These are phyloP conservation scores for Hecatera dysodea DNA, from an alignment of 2,888 invertebrate species.

Conservation along the genomic window DNA sequence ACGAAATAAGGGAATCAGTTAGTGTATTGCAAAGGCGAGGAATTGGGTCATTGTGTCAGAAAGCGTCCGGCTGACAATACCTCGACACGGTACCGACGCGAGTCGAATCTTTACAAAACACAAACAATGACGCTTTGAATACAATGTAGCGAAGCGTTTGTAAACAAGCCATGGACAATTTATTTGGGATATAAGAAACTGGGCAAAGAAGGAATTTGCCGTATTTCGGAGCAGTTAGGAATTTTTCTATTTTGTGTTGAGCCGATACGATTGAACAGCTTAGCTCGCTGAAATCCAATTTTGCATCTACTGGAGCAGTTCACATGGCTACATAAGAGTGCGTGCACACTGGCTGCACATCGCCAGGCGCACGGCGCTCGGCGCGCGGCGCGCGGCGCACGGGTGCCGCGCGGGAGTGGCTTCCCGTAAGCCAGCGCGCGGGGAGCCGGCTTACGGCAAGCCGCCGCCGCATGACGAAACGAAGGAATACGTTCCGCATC, in stretches of 20 bases:
- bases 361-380: too few species aligned
- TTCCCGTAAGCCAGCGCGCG: background rate
- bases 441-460: constrained; percentile 25
- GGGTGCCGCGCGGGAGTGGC: background rate
- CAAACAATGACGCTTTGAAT: constrained; percentile 35
- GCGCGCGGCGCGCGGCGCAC: background rate
- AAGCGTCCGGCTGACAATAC: constrained; percentile 27
- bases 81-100: constrained; percentile 17
- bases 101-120: constrained; percentile 33
- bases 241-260: constrained; percentile 7
- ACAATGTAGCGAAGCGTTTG: constrained; percentile 24
- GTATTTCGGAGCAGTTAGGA: background rate
- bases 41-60: constrained; percentile 54
- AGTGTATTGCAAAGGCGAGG: constrained; percentile 11
- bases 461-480: constrained; percentile 7
- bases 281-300: background rate
- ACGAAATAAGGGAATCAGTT: constrained; percentile 20
- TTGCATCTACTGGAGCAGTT: background rate
- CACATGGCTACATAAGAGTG: constrained; percentile 5
- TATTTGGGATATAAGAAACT: constrained; percentile 14
- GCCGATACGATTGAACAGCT: background rate
- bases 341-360: background rate
- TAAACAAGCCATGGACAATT: constrained; percentile 9
- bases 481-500: background rate
- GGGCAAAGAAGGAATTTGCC: background rate